These are phyloP conservation scores for Uria lomvia DNA, from an alignment of 2,113 vertebrate species.

Conservation along the genomic window DNA sequence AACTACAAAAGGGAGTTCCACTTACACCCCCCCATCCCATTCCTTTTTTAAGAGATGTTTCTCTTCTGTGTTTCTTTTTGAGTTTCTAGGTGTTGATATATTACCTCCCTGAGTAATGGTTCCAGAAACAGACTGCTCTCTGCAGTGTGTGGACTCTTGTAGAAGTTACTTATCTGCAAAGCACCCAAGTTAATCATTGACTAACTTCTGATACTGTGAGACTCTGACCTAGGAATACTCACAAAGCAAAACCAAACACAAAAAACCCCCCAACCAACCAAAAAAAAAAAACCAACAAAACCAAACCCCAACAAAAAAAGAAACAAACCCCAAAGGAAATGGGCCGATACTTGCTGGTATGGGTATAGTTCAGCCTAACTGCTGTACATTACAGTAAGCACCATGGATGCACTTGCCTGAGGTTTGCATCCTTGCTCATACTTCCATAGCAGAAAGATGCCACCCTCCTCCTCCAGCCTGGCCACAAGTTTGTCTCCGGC, in stretches of 20 bases:
- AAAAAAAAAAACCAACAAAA: background rate
- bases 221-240: background rate
- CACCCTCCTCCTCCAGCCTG: accelerated
- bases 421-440: background rate
- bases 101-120: background rate
- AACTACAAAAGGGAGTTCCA: background rate
- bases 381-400: background rate
- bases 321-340: background rate
- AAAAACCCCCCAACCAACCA: background rate
- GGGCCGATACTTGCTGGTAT: background rate
- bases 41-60: background rate
- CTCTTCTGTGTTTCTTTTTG: background rate
- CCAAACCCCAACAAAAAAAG: background rate
- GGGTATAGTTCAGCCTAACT: accelerated
- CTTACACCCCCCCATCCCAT: accelerated
- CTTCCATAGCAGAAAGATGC: background rate
- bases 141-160: no score
- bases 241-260: background rate
- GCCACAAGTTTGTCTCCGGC: background rate
- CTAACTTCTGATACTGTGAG: background rate
- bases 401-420: background rate
- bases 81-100: background rate
- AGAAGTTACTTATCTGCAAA: background rate
- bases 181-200: background rate
- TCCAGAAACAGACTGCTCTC: background rate